Conservation (phyloP, 2,888 invertebrate genomes). For the Dinocampus coccinellae region DNA sequence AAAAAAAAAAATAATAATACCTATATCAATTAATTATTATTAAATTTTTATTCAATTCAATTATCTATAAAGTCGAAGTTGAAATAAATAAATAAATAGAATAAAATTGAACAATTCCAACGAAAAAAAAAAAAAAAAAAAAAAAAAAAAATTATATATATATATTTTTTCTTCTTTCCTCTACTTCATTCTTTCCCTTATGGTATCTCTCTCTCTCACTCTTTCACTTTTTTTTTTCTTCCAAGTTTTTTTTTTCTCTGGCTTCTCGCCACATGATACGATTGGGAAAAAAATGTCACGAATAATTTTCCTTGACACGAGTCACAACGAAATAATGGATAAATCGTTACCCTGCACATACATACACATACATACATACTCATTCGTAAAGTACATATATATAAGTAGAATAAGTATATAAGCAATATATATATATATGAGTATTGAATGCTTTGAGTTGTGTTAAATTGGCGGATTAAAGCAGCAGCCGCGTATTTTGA, state of each 20-base stretch:
- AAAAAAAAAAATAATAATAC: not conserved
- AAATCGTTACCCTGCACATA: not conserved
- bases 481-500: constrained; percentile 31
- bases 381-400: not conserved
- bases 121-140: not conserved
- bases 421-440: not conserved
- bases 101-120: too few species aligned
- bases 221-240: too few species aligned
- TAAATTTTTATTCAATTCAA: not conserved
- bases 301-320: constrained; percentile 6
- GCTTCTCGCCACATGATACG: not conserved
- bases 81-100: not conserved
- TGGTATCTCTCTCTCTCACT: too few species aligned
- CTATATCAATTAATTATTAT: too few species aligned
- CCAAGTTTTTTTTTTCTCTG: too few species aligned
- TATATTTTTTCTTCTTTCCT: not conserved
- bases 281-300: not conserved
- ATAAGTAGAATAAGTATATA: not conserved
- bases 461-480: constrained; percentile 49
- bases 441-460: constrained; percentile 29
- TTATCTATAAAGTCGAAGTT: not conserved
- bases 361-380: not conserved
- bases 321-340: not conserved
- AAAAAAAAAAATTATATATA: too few species aligned
- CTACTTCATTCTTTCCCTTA: too few species aligned